These are phyloP conservation scores for Gallinago undulata DNA, from an alignment of 2,113 vertebrate species.

Conservation along the genomic window DNA sequence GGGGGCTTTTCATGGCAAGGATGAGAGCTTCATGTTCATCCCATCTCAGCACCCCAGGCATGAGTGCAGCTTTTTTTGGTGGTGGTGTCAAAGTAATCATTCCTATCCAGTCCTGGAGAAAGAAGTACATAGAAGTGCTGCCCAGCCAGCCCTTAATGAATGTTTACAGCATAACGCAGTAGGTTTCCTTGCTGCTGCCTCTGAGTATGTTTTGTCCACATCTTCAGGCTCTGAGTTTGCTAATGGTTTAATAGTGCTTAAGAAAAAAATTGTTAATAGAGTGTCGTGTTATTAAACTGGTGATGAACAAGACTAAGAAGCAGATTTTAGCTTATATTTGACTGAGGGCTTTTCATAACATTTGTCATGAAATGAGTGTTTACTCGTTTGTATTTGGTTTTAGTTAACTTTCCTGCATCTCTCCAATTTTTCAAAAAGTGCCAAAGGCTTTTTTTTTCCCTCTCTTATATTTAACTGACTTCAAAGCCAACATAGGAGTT, in stretches of 20 bases:
- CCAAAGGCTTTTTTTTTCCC: constrained; percentile 14
- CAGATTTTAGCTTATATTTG: constrained; percentile 18
- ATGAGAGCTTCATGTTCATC: neutral
- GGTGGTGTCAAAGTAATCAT: neutral
- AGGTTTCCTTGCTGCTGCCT: neutral
- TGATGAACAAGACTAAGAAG: neutral
- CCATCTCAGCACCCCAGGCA: neutral
- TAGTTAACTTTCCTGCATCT: constrained; percentile 22
- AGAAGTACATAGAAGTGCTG: neutral
- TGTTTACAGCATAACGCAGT: neutral
- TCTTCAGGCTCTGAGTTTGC: constrained; percentile 8
- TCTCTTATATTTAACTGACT: constrained; percentile 3
- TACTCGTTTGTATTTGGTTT: constrained; percentile 57
- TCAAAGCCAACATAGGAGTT: neutral
- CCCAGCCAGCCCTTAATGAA: neutral
- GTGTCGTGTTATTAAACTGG: neutral
- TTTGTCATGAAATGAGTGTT: constrained; percentile 1
- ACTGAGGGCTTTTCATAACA: constrained; percentile 7
- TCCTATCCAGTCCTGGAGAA: neutral
- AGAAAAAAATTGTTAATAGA: neutral
- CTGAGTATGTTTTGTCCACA: neutral
- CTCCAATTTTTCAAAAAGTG: neutral
- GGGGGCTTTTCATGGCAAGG: neutral
- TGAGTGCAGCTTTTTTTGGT: neutral
- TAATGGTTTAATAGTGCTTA: constrained; percentile 31